A percentile compares a stretch with the other conserved stretches of the same genome.
phyloP scores from a whole-genome alignment of 1,140 invertebrate genomes.

The Popillia japonica region DNA sequence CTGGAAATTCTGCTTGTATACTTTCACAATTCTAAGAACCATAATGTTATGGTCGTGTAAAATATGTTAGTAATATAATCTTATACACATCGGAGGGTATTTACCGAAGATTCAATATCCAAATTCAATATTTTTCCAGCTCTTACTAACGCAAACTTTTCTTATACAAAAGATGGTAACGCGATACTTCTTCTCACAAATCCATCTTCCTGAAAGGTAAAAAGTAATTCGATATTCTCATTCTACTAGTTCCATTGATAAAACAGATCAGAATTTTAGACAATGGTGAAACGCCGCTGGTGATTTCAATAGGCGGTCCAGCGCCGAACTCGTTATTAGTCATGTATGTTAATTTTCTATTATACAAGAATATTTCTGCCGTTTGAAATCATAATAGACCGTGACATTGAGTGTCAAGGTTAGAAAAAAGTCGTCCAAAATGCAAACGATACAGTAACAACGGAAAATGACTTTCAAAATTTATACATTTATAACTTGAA shows the following conservation, averaged over 20 bases:
- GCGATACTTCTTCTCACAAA: neutral
- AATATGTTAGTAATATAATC: too few relatives aligned
- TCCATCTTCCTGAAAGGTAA: neutral
- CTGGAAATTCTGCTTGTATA: too few relatives aligned
- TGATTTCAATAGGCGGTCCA: neutral
- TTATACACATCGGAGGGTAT: neutral
- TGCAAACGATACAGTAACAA: neutral
- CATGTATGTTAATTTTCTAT: neutral
- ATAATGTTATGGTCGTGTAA: too few relatives aligned
- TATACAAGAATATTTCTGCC: conserved; percentile 7
- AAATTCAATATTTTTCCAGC: neutral
- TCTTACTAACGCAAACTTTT: neutral
- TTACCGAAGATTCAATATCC: neutral
- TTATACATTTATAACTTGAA: neutral
- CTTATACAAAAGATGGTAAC: neutral
- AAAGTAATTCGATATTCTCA: neutral
- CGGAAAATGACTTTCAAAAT: neutral
- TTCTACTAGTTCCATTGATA: conserved; percentile 11
- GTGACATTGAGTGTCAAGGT: conserved; percentile 17
- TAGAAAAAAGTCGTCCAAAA: neutral
- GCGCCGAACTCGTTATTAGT: neutral
- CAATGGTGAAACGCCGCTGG: conserved; percentile 2
- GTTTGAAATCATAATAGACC: conserved; percentile 1
- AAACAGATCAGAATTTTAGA: conserved; percentile 1
- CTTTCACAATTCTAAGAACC: too few relatives aligned